Conservation (phyloP, 2,888 invertebrate genomes). For the Strigamia transsilvanica region DNA sequence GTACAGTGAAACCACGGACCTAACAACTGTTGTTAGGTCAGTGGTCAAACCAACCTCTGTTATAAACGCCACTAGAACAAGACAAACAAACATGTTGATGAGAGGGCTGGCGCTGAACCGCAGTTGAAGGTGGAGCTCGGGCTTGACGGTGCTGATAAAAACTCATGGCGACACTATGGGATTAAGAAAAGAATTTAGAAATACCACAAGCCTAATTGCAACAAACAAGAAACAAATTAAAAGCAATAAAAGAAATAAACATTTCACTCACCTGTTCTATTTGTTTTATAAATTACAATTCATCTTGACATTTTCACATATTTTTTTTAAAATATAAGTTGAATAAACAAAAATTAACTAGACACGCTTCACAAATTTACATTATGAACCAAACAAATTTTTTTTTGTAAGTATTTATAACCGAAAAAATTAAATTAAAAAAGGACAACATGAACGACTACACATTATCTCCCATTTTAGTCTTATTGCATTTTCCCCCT, state of each 20-base stretch:
- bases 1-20: too few relatives aligned
- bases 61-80: slow-evolving; percentile 4
- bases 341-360: background rate
- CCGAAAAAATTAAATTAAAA: background rate
- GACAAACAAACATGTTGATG: slow-evolving; percentile 32
- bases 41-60: background rate
- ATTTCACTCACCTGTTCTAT: background rate
- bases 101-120: background rate
- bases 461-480: slow-evolving; percentile 22
- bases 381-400: background rate
- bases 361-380: background rate
- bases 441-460: background rate
- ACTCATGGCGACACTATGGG: slow-evolving; percentile 3
- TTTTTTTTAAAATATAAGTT: background rate
- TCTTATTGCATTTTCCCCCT: background rate
- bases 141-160: background rate
- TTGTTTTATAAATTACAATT: background rate
- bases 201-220: background rate
- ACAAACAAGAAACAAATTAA: background rate
- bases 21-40: background rate
- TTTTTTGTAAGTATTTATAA: background rate
- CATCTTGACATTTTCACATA: background rate
- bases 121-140: background rate
- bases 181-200: background rate
- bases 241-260: background rate